Conservation (phyloP, 2,113 vertebrate genomes). For the Panurus biarmicus region DNA sequence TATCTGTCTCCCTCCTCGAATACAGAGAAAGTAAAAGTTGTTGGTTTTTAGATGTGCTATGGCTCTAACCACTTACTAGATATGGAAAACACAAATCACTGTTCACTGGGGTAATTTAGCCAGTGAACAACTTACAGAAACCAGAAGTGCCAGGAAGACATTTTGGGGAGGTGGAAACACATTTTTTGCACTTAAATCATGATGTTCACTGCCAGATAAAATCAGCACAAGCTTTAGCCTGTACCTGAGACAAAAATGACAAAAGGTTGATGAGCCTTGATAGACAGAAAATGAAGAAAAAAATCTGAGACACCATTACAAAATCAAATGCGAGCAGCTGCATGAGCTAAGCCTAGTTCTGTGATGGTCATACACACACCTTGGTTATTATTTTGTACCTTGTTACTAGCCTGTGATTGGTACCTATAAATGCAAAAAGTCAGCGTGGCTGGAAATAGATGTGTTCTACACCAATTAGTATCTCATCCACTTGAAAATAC, state of each 20-base stretch:
- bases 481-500: background rate
- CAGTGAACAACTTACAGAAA: background rate
- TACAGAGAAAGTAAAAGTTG: background rate
- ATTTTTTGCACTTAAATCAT: background rate
- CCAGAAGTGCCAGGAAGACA: background rate
- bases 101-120: background rate
- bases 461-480: background rate
- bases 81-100: background rate
- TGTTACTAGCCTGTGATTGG: background rate
- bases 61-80: background rate
- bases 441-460: background rate
- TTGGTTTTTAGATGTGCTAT: background rate
- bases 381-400: background rate
- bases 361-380: background rate
- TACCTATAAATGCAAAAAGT: background rate
- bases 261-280: background rate
- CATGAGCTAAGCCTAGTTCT: background rate
- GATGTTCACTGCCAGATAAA: background rate
- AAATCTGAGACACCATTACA: background rate
- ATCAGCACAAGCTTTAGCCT: background rate
- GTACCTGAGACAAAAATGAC: background rate
- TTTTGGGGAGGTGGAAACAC: background rate
- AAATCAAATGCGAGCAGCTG: background rate
- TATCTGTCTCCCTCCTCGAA: background rate
- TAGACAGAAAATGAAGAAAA: background rate